Evolutionary conservation across 2,113 vertebrate genomes (phyloP).

Genomic region (Astur gentilis): DNA sequence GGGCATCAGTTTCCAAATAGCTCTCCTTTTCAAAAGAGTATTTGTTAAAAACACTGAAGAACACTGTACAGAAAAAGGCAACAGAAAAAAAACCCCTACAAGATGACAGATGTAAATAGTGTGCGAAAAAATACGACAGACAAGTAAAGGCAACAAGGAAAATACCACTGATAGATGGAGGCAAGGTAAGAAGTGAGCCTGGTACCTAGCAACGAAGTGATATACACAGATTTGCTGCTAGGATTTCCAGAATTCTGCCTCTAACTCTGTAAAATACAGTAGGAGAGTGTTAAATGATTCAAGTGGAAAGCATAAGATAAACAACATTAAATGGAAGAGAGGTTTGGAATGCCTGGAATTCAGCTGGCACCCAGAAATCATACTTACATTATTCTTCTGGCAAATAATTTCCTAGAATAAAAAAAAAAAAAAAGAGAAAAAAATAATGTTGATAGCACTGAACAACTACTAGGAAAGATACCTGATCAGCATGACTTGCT

Average conservation of each 20-base stretch:
- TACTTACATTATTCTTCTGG: constrained; percentile 99
- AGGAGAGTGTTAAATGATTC: neutral
- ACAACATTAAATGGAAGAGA: neutral
- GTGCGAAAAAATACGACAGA: neutral
- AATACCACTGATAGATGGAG: neutral
- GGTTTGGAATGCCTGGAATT: neutral
- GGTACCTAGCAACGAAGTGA: constrained; percentile 44
- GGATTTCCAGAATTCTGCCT: neutral
- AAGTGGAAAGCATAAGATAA: neutral
- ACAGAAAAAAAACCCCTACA: neutral
- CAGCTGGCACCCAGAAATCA: neutral
- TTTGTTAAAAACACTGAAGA: neutral
- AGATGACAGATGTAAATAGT: neutral
- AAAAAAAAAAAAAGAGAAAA: constrained; percentile 29
- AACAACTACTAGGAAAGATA: neutral
- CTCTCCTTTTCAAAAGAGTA: neutral
- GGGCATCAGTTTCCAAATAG: neutral
- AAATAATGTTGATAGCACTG: neutral
- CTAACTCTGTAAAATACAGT: neutral
- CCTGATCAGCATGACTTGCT: neutral
- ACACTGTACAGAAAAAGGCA: neutral
- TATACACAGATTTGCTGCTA: neutral
- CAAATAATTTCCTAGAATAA: constrained; percentile 91
- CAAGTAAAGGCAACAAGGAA: neutral
- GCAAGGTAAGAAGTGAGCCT: neutral